Conservation (phyloP, 2,797 vertebrate genomes). For the Crenichthys baileyi region DNA sequence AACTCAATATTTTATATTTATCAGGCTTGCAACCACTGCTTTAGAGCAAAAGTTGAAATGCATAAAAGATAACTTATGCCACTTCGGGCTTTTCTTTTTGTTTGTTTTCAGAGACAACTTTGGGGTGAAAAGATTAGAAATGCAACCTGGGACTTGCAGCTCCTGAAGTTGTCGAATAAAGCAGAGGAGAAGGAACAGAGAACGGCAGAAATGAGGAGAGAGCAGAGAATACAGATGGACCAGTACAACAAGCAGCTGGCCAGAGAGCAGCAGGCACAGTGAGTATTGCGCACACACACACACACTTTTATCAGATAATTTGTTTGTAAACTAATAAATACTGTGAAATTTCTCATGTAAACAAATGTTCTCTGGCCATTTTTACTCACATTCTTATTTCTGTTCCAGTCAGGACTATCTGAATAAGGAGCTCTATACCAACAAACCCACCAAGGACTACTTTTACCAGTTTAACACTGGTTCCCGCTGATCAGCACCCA, state of each 20-base stretch:
- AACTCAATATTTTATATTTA: neutral
- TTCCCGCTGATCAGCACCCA: slow-evolving; percentile 72
- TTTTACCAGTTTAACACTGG: slow-evolving; percentile 80
- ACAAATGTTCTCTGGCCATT: neutral
- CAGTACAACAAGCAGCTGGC: slow-evolving; percentile 76
- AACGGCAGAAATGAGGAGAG: slow-evolving; percentile 61
- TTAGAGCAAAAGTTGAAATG: neutral
- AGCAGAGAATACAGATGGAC: slow-evolving; percentile 67
- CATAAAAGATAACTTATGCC: neutral
- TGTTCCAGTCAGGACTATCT: slow-evolving; percentile 78
- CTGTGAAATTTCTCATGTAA: neutral
- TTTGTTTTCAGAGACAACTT: slow-evolving; percentile 63
- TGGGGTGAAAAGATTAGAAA: slow-evolving; percentile 62
- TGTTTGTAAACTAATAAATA: slow-evolving; percentile 5
- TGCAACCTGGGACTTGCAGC: slow-evolving; percentile 63
- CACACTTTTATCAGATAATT: slow-evolving; percentile 7
- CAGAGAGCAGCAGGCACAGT: slow-evolving; percentile 77
- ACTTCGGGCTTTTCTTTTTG: neutral
- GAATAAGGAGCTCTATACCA: slow-evolving; percentile 79
- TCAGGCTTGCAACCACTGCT: neutral
- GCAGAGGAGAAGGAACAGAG: slow-evolving; percentile 64
- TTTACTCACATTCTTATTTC: slow-evolving; percentile 32
- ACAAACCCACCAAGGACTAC: slow-evolving; percentile 76
- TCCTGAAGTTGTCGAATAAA: slow-evolving; percentile 58
- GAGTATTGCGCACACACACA: slow-evolving; percentile 39